Conservation (phyloP, 2,113 vertebrate species). For the Oncorhynchus nerka region DNA sequence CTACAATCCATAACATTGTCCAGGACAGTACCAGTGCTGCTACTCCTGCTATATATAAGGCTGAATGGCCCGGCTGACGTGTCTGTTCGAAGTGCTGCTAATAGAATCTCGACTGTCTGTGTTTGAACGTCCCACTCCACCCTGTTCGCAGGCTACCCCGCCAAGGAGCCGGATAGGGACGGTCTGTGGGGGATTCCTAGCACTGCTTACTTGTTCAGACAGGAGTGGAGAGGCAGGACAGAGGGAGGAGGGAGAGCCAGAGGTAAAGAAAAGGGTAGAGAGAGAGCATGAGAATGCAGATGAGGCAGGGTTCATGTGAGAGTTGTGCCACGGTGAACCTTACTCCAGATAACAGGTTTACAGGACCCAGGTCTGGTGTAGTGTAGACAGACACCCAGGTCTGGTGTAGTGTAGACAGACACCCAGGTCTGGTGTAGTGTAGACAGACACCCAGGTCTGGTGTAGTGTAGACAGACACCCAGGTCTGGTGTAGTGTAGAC, state of each 20-base stretch:
- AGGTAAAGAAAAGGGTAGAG: too few species aligned
- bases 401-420: too few species aligned
- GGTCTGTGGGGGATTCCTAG: slow-evolving; percentile 42
- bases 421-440: too few species aligned
- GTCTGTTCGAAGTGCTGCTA: slow-evolving; percentile 38
- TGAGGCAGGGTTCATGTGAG: too few species aligned
- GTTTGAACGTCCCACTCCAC: background rate
- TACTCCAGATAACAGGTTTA: too few species aligned
- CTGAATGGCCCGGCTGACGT: slow-evolving; percentile 12
- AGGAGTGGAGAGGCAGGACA: background rate
- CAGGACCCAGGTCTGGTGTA: too few species aligned
- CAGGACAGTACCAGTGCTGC: background rate
- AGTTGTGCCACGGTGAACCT: too few species aligned
- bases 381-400: too few species aligned
- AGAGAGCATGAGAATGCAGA: background rate
- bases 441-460: too few species aligned
- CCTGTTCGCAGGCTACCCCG: background rate
- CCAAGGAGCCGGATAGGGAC: too few species aligned
- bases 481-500: too few species aligned
- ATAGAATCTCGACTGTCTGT: slow-evolving; percentile 40
- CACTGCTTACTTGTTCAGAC: slow-evolving; percentile 28
- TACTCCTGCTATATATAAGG: slow-evolving; percentile 56
- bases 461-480: too few species aligned
- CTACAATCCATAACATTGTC: slow-evolving; percentile 15
- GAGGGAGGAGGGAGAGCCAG: background rate